phyloP scores from a whole-genome alignment of 1,140 invertebrate species.

The Drosophila orosa region DNA sequence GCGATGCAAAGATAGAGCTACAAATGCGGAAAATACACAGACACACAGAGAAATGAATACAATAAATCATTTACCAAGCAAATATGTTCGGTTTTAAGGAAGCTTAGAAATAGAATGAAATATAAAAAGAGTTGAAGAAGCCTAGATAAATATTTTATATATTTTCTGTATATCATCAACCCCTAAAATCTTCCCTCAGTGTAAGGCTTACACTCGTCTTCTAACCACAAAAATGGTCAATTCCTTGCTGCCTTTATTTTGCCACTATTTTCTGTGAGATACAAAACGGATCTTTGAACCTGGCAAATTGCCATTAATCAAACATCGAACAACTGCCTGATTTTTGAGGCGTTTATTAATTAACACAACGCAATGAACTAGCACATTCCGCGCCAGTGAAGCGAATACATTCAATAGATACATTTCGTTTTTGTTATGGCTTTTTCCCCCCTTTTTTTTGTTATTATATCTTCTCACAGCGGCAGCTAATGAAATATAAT shows the following conservation, averaged over 20 bases:
- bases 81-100: too few relatives aligned
- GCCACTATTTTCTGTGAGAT: constrained; percentile 23
- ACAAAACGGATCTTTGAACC: constrained; percentile 16
- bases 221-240: constrained; percentile 27
- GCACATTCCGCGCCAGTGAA: constrained; percentile 59
- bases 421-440: constrained; percentile 43
- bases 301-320: constrained; percentile 65
- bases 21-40: not conserved
- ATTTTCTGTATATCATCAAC: too few relatives aligned
- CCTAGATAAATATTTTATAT: too few relatives aligned
- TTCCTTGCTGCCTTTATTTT: constrained; percentile 18
- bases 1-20: constrained; percentile 13
- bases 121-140: too few relatives aligned
- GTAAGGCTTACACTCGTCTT: constrained; percentile 2
- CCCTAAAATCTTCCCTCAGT: not conserved
- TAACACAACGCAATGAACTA: constrained; percentile 68
- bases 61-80: not conserved
- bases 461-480: constrained; percentile 22
- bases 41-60: not conserved
- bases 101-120: too few relatives aligned
- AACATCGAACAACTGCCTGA: constrained; percentile 28
- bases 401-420: constrained; percentile 38
- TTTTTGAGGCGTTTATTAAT: constrained; percentile 51
- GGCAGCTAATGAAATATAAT: constrained; percentile 68
- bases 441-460: constrained; percentile 8